phyloP scores from a whole-genome alignment of 1,140 invertebrate species.

The Ips nitidus region DNA sequence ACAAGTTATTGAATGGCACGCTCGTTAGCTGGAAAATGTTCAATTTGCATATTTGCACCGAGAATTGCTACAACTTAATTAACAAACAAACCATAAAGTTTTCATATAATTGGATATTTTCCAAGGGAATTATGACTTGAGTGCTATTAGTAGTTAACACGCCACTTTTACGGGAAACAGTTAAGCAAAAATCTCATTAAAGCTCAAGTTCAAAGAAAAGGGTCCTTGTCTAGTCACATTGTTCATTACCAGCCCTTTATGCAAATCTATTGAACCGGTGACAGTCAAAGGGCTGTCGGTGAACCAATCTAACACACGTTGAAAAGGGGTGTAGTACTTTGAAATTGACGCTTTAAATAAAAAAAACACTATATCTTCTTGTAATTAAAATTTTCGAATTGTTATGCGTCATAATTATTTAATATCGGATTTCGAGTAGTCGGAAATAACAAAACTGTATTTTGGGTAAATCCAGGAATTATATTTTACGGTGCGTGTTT shows the following conservation, averaged over 20 bases:
- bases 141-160: background rate
- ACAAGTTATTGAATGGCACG: no score
- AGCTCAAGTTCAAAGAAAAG: background rate
- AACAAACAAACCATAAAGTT: slow-evolving; percentile 4
- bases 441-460: no score
- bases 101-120: slow-evolving; percentile 2
- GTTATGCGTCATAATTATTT: no score
- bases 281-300: background rate
- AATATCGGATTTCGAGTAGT: no score
- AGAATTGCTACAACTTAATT: background rate
- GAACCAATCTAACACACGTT: no score
- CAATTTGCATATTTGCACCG: background rate
- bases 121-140: background rate
- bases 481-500: no score
- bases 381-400: no score
- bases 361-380: no score
- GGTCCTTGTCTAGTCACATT: background rate
- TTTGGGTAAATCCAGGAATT: no score
- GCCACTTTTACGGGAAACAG: background rate
- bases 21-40: background rate
- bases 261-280: slow-evolving; percentile 3
- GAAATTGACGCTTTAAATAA: no score
- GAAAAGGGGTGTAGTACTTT: no score
- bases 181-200: background rate
- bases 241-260: slow-evolving; percentile 11